Base-by-base conservation (phyloP, 2,113 vertebrate genomes). In the Solea solea region DNA sequence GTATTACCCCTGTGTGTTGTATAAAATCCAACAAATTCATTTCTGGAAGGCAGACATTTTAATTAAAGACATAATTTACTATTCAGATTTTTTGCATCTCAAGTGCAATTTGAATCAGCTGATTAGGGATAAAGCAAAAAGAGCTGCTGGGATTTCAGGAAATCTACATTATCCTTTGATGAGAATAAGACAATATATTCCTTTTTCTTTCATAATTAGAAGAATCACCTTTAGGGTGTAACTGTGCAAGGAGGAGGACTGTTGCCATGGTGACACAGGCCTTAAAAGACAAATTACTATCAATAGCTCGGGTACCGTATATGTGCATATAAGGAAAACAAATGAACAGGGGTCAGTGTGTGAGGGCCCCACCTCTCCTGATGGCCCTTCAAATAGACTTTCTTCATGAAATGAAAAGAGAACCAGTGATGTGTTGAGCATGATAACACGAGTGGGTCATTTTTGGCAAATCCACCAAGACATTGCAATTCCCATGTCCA, bases 101-200 rank as follows among this genome's bases (percentile, higher is more conserved):
- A 27, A 16, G 34, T 63, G 65, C 56, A 6, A 45, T 72, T 81
- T 83, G 83, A 86, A 72, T 86, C 83, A 74, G 81, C 81, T 86
- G 69, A 83, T 79, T 79, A 52, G 64, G 60, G 60, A 79, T 16
- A 70, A 74, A 74, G 69, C 63, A 14, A 54, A 67, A 65, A 39
- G 40, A 72, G 69, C 52, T 64, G 81, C 72, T 51, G 5, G 44
- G 81, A 56, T 48, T 7, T 15, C 48, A 60, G 64, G 28, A 2
- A 34, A 73, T 51, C 56, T 55, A 15, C 7, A 39, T 48, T 42
- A 9, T 74, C 16, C 40, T 63, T 58, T 59, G 50, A 40, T 60
- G 45, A 53, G 14, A 51, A 15, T 28, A 16, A 40, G 11, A 68
- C 1, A 69, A 71, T 40, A 25, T 15, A 42, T 57, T 61, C 49